These are phyloP conservation scores for Anguilla megastoma DNA, from an alignment of 2,797 vertebrate species.

Conservation along the genomic window DNA sequence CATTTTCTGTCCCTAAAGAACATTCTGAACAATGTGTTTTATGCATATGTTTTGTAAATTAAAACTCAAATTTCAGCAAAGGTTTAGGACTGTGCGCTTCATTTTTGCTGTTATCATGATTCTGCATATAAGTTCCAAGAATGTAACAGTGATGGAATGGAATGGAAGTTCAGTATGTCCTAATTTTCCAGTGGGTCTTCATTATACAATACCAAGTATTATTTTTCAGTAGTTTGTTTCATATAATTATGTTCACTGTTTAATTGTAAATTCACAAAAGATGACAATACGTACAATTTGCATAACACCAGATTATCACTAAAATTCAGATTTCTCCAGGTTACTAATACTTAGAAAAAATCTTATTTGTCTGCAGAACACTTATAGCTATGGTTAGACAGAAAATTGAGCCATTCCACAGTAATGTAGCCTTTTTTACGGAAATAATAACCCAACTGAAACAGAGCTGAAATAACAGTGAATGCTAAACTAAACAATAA, in stretches of 20 bases:
- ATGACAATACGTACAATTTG: background rate
- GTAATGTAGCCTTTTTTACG: constrained; percentile 30
- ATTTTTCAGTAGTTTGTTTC: no score
- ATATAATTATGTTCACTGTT: no score
- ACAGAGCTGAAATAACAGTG: background rate
- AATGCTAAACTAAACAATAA: no score
- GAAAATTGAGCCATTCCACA: constrained; percentile 25
- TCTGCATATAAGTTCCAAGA: background rate
- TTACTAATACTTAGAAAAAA: background rate
- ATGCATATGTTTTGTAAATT: background rate
- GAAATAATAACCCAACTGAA: constrained; percentile 18
- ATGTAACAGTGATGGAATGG: background rate
- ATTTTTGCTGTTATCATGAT: background rate
- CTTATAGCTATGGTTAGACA: background rate
- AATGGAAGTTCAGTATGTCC: background rate
- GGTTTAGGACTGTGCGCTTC: background rate
- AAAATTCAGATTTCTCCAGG: background rate
- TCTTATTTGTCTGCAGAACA: background rate
- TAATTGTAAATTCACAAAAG: no score
- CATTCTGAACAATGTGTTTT: background rate
- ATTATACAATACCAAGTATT: background rate
- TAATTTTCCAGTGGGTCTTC: background rate
- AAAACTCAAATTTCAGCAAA: background rate
- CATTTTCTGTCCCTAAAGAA: background rate
- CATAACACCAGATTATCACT: background rate